Evolutionary conservation across 2,888 invertebrate species (phyloP), one percentile per base, ranked within the genome.

Genomic region (Netelia fuscicornis): DNA sequence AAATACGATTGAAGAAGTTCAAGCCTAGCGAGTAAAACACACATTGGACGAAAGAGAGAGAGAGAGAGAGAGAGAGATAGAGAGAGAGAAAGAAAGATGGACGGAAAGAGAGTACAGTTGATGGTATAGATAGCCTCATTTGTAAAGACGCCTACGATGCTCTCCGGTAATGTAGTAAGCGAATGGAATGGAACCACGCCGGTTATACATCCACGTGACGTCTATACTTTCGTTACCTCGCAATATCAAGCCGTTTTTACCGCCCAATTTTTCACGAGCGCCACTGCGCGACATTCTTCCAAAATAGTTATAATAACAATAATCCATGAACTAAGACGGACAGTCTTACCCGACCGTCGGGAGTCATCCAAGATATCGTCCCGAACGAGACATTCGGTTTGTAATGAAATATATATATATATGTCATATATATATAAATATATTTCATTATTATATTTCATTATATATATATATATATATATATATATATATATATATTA

Each of bases 191-290:
- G 76, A 88, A 83, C 82, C 86, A 87, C 84, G 84, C 83, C 82
- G 84, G 67, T 83, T 83, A 67, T 13, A 48, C 58, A 81, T 88
- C 87, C 89, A 90, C 89, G 90, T 89, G 88, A 89, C 86, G 88
- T 86, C 83, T 75, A 20, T 20, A 44, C 67, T 72, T 54, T 52
- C 70, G 56, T 72, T 56, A n/a, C 17, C 44, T 54, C 42, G 62
- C 48, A 30, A 25, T 37, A 58, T n/a, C 58, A 23, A 62, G 70
- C 67, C 68, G 42, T 81, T 74, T 75, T 78, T 74, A 54, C 71
- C 74, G 68, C 64, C 25, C 52, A 13, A 20, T 64, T 68, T 42
- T 79, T 78, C 58, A 30, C 48, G 17, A 60, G 62, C 81, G 81
- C 65, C 75, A 37, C 65, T 84, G 78, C 20, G 30, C 80, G 65